Evolutionary conservation across 2,113 vertebrate species (phyloP).

Genomic region (Dinomys branickii): DNA sequence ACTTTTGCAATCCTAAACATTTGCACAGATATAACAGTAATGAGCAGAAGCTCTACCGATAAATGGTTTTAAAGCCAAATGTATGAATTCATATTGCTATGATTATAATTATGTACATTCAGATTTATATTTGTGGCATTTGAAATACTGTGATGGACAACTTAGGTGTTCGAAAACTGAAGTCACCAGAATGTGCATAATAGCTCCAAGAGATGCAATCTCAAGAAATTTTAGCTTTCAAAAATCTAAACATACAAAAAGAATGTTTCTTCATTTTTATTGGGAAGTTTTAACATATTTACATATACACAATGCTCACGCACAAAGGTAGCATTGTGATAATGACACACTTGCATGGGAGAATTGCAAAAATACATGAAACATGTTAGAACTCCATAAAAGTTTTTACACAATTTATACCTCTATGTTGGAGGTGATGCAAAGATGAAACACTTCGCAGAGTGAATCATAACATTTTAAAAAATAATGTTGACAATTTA

Average conservation of each 20-base stretch:
- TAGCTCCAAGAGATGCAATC: neutral
- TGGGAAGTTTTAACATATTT: neutral
- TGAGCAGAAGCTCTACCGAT: neutral
- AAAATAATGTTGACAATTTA: neutral
- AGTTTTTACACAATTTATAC: neutral
- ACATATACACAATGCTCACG: neutral
- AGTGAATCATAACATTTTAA: neutral
- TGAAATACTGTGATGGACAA: neutral
- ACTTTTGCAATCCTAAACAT: neutral
- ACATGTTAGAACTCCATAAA: neutral
- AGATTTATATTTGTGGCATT: neutral
- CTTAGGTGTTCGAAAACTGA: too few relatives aligned
- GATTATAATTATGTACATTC: too few relatives aligned
- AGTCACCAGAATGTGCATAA: fast-evolving
- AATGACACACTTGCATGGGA: neutral
- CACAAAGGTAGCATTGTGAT: neutral
- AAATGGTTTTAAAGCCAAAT: neutral
- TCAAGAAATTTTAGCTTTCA: neutral
- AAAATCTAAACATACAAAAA: neutral
- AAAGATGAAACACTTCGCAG: neutral
- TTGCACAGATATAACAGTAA: neutral
- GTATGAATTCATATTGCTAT: neutral
- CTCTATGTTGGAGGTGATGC: neutral
- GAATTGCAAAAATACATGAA: neutral
- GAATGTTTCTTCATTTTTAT: neutral